Evolutionary conservation across 2,113 vertebrate genomes (phyloP).

Genomic region (Pristiophorus japonicus): DNA sequence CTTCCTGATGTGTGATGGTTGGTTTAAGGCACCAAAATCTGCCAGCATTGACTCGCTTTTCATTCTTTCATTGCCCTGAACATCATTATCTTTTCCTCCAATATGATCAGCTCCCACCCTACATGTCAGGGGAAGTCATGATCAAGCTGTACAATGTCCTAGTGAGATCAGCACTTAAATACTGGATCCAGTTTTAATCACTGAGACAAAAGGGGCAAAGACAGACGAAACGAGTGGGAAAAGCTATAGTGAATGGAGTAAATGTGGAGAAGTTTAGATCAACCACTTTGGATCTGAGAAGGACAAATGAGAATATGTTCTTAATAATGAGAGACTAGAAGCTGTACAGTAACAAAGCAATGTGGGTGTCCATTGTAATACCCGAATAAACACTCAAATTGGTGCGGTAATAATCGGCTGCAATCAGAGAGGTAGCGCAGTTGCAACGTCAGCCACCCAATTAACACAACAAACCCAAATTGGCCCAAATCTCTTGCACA

Average conservation of each 20-base stretch:
- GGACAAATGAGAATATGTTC: background rate
- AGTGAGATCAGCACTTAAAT: background rate
- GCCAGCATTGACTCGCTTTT: background rate
- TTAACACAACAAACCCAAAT: background rate
- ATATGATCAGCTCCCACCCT: background rate
- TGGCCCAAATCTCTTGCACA: background rate
- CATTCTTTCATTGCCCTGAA: background rate
- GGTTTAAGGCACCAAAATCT: background rate
- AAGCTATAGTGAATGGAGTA: background rate
- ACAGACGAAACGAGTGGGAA: background rate
- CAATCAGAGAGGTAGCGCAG: background rate
- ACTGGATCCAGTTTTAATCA: background rate
- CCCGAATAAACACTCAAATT: background rate
- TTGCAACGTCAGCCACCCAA: background rate
- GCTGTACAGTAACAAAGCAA: background rate
- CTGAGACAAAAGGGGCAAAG: background rate
- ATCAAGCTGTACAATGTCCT: background rate
- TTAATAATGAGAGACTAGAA: background rate
- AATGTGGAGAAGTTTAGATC: background rate
- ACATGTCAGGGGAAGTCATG: background rate
- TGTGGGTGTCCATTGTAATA: background rate
- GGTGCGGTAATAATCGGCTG: background rate
- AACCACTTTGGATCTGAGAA: background rate
- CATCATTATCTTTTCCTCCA: background rate
- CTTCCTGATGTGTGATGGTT: background rate